Evolutionary conservation across 64 coral and sea anemone genomes (phyloP).

Genomic region (Stichodactyla helianthus): DNA sequence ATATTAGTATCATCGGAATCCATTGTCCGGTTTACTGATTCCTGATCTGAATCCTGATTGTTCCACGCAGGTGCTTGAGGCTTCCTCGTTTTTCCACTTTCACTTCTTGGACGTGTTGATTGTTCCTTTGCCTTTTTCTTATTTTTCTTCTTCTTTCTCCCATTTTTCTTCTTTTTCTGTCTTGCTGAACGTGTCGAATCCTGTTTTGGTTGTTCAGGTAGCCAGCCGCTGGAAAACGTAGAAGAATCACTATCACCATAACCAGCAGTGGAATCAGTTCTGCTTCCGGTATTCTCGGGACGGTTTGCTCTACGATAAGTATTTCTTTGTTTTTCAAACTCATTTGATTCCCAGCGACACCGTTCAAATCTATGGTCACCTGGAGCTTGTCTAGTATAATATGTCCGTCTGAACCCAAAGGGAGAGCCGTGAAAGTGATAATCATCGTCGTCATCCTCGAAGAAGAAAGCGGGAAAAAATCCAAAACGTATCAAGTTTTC

Average conservation of each 20-base stretch:
- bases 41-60: neutral
- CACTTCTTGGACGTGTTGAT: neutral
- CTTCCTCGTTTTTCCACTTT: neutral
- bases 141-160: neutral
- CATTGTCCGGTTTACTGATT: neutral
- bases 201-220: neutral
- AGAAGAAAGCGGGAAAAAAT: neutral
- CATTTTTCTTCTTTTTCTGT: neutral
- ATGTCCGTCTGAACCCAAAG: neutral
- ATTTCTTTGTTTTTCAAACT: neutral
- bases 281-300: neutral
- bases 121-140: neutral
- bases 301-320: neutral
- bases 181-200: neutral
- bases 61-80: neutral
- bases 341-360: neutral
- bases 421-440: neutral
- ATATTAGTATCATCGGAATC: neutral
- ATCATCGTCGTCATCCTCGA: neutral
- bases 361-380: neutral
- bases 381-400: neutral
- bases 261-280: neutral
- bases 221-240: neutral
- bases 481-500: neutral
- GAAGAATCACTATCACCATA: neutral